Evolutionary conservation across 2,113 vertebrate species (phyloP).

Genomic region (Phainopepla nitens): DNA sequence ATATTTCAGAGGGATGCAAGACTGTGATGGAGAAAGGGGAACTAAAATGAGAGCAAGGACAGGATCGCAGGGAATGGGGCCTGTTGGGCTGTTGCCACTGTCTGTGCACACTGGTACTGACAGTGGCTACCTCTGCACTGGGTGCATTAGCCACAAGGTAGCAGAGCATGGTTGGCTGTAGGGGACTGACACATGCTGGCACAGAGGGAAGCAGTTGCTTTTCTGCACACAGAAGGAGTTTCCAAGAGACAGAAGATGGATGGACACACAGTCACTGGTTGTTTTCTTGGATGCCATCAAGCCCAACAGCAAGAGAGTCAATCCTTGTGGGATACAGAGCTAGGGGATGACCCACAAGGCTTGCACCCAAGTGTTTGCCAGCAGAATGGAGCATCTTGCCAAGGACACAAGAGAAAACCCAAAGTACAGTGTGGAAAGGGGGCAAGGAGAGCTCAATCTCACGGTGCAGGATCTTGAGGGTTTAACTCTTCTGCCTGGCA

Average conservation of each 20-base stretch:
- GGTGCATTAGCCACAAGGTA: not conserved
- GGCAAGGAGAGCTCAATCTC: rapidly evolving
- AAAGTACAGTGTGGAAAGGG: not conserved
- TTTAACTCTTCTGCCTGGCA: not conserved
- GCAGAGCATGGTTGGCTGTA: not conserved
- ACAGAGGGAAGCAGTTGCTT: not conserved
- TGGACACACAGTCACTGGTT: not conserved
- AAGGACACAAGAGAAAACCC: not conserved
- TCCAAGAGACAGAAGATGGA: not conserved
- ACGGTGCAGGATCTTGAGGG: not conserved
- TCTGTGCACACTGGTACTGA: not conserved
- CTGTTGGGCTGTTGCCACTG: not conserved
- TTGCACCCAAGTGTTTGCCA: not conserved
- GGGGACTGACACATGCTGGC: not conserved
- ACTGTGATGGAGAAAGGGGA: not conserved
- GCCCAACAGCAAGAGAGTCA: not conserved
- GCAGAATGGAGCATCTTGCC: not conserved
- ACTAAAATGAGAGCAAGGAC: not conserved
- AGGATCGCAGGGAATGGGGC: not conserved
- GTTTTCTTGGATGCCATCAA: not conserved
- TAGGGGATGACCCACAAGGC: not conserved
- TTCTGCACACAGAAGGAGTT: not conserved
- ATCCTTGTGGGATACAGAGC: not conserved
- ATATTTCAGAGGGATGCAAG: not conserved
- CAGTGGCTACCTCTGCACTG: not conserved